Conservation (phyloP, 2,888 invertebrate genomes). For the Gnatocerus cornutus region DNA sequence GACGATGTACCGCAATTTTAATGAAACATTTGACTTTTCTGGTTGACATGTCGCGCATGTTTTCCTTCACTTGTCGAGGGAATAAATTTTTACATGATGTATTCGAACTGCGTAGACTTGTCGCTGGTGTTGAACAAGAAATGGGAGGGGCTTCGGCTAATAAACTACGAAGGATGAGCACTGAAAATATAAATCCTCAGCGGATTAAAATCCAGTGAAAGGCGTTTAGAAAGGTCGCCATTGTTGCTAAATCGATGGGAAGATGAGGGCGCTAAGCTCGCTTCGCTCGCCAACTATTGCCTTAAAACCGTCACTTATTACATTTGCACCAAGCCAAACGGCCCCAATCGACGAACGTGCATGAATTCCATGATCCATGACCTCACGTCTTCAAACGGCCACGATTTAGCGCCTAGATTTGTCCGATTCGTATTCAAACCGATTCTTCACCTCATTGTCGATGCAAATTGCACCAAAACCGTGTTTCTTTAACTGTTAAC, state of each 20-base stretch:
- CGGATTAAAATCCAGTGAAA: conserved; percentile 21
- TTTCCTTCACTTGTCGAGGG: conserved; percentile 9
- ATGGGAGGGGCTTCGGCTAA: conserved; percentile 30
- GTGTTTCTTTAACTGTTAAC: conserved; percentile 59
- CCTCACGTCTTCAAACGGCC: conserved; percentile 26
- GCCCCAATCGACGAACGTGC: conserved; percentile 34
- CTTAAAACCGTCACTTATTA: conserved; percentile 5
- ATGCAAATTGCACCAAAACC: conserved; percentile 50
- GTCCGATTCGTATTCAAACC: conserved; percentile 31
- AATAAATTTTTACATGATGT: conserved; percentile 13
- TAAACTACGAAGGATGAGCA: conserved; percentile 40
- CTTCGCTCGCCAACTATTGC: too few species aligned
- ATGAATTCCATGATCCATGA: conserved; percentile 25
- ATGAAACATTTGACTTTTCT: conserved; percentile 25
- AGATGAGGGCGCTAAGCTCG: too few species aligned
- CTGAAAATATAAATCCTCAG: conserved; percentile 34
- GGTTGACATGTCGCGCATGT: conserved; percentile 22
- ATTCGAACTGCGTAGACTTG: conserved; percentile 8
- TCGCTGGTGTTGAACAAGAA: conserved; percentile 29
- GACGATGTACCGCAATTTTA: conserved; percentile 13
- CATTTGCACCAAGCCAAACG: conserved; percentile 13
- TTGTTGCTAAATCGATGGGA: conserved; percentile 15
- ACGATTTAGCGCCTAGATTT: conserved; percentile 23
- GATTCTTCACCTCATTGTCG: conserved; percentile 34
- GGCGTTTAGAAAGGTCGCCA: conserved; percentile 18